Evolutionary conservation across 2,888 invertebrate genomes (phyloP), one percentile per base, ranked within the genome.

Genomic region (Noctua pronuba): DNA sequence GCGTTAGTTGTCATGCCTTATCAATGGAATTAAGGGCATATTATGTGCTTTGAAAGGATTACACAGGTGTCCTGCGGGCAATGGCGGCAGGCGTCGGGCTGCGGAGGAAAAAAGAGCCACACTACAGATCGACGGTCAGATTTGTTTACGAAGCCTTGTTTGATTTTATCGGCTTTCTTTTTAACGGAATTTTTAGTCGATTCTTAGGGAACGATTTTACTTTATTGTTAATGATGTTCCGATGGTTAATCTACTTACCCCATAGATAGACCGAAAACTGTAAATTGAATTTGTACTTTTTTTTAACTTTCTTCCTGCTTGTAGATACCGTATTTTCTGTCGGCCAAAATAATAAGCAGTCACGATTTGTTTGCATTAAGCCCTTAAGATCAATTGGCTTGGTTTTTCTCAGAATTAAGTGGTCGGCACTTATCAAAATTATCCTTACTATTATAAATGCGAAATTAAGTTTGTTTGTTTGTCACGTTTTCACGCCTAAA

Each of bases 1-100:
- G 95, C 94, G 94, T 92, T 93, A 95, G 94, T 94, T 95, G 96
- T 96, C 96, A 96, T 94, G 96, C 94, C 93, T 92, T 96, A 96
- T 96, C 96, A 96, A 94, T 93, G 90, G 95, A 95, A 96, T 96
- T 96, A 96, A 95, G 94, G 94, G 92, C 93, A 95, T 94, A 96
- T 96, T 96, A 96, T 96, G 89, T 91, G 88, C 91, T 94, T 91
- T 95, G 96, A 96, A 96, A 95, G 95, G 96, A 94, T 96, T 96
- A 96, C 96, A 96, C 96, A 96, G 96, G 96, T 96, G 96, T 94
- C 93, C 94, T 92, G 90, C 79, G 88, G 89, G 93, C 94, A 92
- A 38, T 24, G n/a, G 90, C 88, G 89, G 86, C 87, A 77, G 85
- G 71, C 58, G 46, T 82, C 87, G 88, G 82, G 89, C 91, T 91